phyloP scores from a whole-genome alignment of 2,888 invertebrate species.

The Pollenia griseotomentosa region DNA sequence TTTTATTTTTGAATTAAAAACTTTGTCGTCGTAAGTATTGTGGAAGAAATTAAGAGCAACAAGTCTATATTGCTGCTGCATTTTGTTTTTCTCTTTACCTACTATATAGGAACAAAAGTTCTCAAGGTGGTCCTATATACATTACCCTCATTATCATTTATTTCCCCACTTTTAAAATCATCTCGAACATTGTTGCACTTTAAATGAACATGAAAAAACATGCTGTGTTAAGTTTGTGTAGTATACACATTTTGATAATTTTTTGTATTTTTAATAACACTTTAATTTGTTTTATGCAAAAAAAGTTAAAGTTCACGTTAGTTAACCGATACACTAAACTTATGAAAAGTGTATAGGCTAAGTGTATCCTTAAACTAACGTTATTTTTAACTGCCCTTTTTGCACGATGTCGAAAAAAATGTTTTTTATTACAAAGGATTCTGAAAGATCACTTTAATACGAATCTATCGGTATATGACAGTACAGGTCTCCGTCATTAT shows the following conservation, averaged over 20 bases:
- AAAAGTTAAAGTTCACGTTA: too few relatives aligned
- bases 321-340: too few relatives aligned
- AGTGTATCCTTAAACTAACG: too few relatives aligned
- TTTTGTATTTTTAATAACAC: neutral
- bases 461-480: too few relatives aligned
- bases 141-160: conserved; percentile 9
- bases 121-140: conserved; percentile 15
- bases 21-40: conserved; percentile 16
- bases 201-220: conserved; percentile 35
- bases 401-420: too few relatives aligned
- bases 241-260: conserved; percentile 4
- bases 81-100: conserved; percentile 50
- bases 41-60: conserved; percentile 26
- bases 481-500: too few relatives aligned
- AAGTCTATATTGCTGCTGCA: conserved; percentile 62
- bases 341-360: too few relatives aligned
- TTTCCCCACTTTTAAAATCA: conserved; percentile 22
- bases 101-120: neutral
- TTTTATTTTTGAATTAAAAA: conserved; percentile 45
- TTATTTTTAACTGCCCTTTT: too few relatives aligned
- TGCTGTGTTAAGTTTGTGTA: conserved; percentile 8
- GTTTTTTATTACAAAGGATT: too few relatives aligned
- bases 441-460: too few relatives aligned
- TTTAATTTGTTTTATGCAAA: too few relatives aligned
- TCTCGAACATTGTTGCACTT: conserved; percentile 60